A percentile compares a stretch with the other conserved stretches of the same genome.
phyloP scores from a whole-genome alignment of 1,140 invertebrate genomes.

The Drosophila erecta region DNA sequence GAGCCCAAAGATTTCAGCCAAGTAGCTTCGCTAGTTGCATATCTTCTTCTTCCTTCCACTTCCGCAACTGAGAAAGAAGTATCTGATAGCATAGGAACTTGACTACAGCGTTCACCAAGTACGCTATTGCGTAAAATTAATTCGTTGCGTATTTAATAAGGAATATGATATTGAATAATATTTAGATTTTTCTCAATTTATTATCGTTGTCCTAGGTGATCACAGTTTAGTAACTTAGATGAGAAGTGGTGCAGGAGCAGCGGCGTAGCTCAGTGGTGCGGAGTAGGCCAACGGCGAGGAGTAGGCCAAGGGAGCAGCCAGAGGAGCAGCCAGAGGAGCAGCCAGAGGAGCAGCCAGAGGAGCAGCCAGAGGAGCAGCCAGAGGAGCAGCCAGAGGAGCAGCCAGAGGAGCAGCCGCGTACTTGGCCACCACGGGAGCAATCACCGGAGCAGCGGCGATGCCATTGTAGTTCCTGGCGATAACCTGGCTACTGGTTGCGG shows the following conservation, averaged over 20 bases:
- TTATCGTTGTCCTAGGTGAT: no score
- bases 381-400: no score
- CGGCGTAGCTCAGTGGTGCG: slow-evolving; percentile 25
- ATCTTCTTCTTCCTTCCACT: no score
- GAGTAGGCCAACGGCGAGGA: neutral
- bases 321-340: slow-evolving; percentile 7
- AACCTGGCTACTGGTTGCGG: slow-evolving; percentile 84
- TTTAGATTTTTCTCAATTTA: no score
- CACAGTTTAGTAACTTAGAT: neutral
- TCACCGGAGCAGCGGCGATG: slow-evolving; percentile 52
- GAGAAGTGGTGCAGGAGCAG: neutral
- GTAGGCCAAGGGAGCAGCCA: slow-evolving; percentile 26
- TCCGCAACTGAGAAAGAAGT: no score
- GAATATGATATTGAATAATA: no score
- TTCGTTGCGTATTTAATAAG: no score
- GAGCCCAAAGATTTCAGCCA: no score
- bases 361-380: slow-evolving; percentile 1
- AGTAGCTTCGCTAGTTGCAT: no score
- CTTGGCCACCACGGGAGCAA: slow-evolving; percentile 34
- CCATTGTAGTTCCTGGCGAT: slow-evolving; percentile 85
- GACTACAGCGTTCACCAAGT: no score
- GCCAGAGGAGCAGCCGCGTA: slow-evolving; percentile 19
- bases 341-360: slow-evolving; percentile 24
- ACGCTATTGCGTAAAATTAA: no score
- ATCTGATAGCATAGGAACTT: no score